Base-by-base conservation (phyloP, 1,140 invertebrate genomes). In the Zaprionus taronus region DNA sequence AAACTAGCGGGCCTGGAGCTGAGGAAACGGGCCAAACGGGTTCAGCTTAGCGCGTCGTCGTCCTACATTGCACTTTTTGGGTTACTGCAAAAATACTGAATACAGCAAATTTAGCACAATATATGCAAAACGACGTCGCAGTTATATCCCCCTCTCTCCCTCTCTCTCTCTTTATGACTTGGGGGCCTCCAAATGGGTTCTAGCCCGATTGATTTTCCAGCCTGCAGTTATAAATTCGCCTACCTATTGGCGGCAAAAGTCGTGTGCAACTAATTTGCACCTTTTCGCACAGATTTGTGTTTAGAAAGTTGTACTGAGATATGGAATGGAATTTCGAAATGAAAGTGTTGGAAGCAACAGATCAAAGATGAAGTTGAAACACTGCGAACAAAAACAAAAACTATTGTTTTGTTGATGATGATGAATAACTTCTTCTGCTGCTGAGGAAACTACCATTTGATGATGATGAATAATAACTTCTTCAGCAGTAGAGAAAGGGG, bases 191-290 rank as follows among this genome's bases (percentile, higher is more conserved):
- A 67, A 80, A 69, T 47, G 41, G 34, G 81, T 89, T 80, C 79
- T 65, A 72, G 47, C 20, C 63, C 80, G 56, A 90, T 89, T 89
- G 84, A 90, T 89, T 89, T 69, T 68, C 53, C 51, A 66, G 36
- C 51, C 53, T 74, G 66, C 41, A 41, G 34, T 31, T 15, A 84
- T 79, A 72, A 84, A 81, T 80, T 87, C 72, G 14, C 20, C 58
- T 78, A 55, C 38, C 63, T 71, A 66, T 55, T 81, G 70, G 36
- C 44, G 44, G 57, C 24, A 34, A 56, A 70, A 89, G 57, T 87
- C 84, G 85, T 89, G 85, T 85, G 85, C 85, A 51, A 44, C 79
- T 90, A 89, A 89, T 89, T 89, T 90, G 85, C 84, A 89, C 84
- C 81, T 89, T 85, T 79, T 74, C 69, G 28, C 44, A 26, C 31